Conservation (phyloP, 2,113 vertebrate genomes). For the Apistogramma diplotaenia region DNA sequence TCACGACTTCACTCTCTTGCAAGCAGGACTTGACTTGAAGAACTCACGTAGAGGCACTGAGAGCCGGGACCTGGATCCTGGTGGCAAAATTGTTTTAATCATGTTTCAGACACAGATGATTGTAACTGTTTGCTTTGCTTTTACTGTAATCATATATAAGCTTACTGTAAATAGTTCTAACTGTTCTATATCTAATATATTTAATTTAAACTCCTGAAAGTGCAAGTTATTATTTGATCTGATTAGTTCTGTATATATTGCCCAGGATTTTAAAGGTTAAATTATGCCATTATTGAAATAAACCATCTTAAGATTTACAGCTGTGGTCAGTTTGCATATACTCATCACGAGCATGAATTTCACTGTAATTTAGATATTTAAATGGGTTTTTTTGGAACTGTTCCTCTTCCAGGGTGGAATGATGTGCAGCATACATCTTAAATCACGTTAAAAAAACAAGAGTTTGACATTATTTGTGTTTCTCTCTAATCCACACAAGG, state of each 20-base stretch:
- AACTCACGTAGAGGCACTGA: slow-evolving; percentile 6
- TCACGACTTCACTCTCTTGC: slow-evolving; percentile 39
- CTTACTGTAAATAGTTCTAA: slow-evolving; percentile 47
- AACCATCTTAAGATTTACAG: slow-evolving; percentile 46
- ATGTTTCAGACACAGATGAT: slow-evolving; percentile 62
- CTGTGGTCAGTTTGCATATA: neutral
- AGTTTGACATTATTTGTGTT: too few relatives aligned
- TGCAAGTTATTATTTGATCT: slow-evolving; percentile 44
- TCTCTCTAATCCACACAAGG: too few relatives aligned
- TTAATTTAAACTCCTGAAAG: slow-evolving; percentile 63
- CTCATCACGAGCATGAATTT: neutral
- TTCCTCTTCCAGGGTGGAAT: neutral
- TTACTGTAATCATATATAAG: slow-evolving; percentile 55
- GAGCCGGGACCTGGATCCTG: slow-evolving; percentile 10
- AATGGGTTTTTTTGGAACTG: neutral
- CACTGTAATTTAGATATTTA: neutral
- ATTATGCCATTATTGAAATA: slow-evolving; percentile 53
- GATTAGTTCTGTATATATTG: slow-evolving; percentile 46
- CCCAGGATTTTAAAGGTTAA: slow-evolving; percentile 39
- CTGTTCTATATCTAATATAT: slow-evolving; percentile 66
- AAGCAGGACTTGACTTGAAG: slow-evolving; percentile 57
- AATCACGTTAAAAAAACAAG: too few relatives aligned
- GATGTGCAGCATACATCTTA: too few relatives aligned
- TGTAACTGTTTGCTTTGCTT: slow-evolving; percentile 67
- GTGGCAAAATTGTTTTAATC: slow-evolving; percentile 42